phyloP scores from a whole-genome alignment of 2,797 vertebrate species.

The Typhlichthys eigenmanni region DNA sequence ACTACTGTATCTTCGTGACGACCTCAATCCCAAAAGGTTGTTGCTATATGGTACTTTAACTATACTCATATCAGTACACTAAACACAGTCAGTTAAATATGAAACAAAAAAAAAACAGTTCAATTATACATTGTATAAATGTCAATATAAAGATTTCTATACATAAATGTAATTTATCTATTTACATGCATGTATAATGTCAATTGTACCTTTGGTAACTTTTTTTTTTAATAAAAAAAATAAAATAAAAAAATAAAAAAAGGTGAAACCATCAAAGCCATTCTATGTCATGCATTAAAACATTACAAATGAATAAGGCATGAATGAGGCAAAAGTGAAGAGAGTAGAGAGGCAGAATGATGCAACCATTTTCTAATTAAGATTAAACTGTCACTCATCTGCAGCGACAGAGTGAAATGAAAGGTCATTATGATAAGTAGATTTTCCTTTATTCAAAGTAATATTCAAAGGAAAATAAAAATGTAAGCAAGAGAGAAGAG shows the following conservation, averaged over 20 bases:
- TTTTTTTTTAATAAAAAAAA: too few species aligned
- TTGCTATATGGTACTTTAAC: background rate
- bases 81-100: slow-evolving; percentile 17
- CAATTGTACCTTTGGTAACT: too few species aligned
- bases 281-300: slow-evolving; percentile 54
- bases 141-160: too few species aligned
- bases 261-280: slow-evolving; percentile 48
- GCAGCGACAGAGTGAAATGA: slow-evolving; percentile 30
- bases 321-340: slow-evolving; percentile 30
- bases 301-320: slow-evolving; percentile 62
- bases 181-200: too few species aligned
- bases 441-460: slow-evolving; percentile 16
- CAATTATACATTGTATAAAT: too few species aligned
- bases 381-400: slow-evolving; percentile 50
- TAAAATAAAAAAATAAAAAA: slow-evolving; percentile 47
- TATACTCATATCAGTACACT: slow-evolving; percentile 12
- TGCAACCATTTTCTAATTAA: slow-evolving; percentile 40
- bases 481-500: slow-evolving; percentile 15
- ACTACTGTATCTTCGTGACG: background rate
- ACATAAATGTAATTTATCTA: too few species aligned
- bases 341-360: slow-evolving; percentile 8
- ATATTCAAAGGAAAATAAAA: slow-evolving; percentile 41
- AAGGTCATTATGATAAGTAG: slow-evolving; percentile 36
- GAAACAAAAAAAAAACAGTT: slow-evolving; percentile 26
- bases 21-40: background rate